A percentile compares a stretch with the other conserved stretches of the same genome.
These are phyloP conservation scores for Trinectes maculatus DNA, from an alignment of 2,113 vertebrate species.

Conservation along the genomic window DNA sequence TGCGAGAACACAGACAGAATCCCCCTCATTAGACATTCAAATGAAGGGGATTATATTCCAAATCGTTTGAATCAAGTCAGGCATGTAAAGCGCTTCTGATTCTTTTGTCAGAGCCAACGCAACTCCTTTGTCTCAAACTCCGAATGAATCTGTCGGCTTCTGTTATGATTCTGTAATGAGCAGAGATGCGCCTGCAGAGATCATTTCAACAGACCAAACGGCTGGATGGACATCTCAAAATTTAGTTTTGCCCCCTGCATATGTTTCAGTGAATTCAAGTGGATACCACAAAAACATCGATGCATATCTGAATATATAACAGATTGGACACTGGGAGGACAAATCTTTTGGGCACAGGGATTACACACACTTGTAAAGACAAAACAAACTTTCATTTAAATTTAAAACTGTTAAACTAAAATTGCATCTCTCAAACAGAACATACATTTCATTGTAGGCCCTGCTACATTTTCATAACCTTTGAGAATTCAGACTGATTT, in stretches of 20 bases:
- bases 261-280: conserved; percentile 31
- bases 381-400: too few relatives aligned
- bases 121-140: conserved; percentile 50
- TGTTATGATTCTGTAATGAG: conserved; percentile 18
- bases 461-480: too few relatives aligned
- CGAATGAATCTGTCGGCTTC: conserved; percentile 46
- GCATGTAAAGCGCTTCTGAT: conserved; percentile 68
- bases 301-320: background rate
- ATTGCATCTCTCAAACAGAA: too few relatives aligned
- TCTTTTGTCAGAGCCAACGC: conserved; percentile 65
- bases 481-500: too few relatives aligned
- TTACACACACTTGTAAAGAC: too few relatives aligned
- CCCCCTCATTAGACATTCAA: conserved; percentile 69
- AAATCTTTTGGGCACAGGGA: too few relatives aligned
- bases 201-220: conserved; percentile 32
- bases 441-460: too few relatives aligned
- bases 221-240: conserved; percentile 23
- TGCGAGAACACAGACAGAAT: conserved; percentile 57
- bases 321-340: background rate
- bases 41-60: conserved; percentile 67
- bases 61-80: conserved; percentile 51
- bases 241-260: conserved; percentile 13
- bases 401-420: too few relatives aligned
- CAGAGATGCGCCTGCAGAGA: conserved; percentile 34
- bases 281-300: background rate